Conservation (phyloP, 2,797 vertebrate species). For the Myripristis jacobus region DNA sequence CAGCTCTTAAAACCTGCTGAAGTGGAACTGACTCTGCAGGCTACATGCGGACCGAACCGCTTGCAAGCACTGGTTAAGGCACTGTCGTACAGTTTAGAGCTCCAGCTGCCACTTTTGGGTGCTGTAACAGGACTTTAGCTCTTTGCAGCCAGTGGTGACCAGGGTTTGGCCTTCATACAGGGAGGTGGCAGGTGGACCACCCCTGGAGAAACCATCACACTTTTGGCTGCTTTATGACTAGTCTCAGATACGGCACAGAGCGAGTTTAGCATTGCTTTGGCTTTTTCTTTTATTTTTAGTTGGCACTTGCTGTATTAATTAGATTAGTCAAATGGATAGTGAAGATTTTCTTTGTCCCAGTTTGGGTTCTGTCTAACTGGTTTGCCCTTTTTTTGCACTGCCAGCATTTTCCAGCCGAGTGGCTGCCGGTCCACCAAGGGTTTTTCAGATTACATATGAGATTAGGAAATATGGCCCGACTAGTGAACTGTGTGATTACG, state of each 20-base stretch:
- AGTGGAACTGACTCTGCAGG: slow-evolving; percentile 1
- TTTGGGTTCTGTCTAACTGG: not conserved
- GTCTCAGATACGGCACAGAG: not conserved
- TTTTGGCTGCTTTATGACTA: not conserved
- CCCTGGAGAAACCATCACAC: slow-evolving; percentile 3
- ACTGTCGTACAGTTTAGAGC: not conserved
- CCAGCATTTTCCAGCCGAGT: not conserved
- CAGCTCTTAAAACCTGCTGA: not conserved
- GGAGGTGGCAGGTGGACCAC: slow-evolving; percentile 8
- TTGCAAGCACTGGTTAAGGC: not conserved
- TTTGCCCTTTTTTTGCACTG: not conserved
- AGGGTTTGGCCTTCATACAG: not conserved
- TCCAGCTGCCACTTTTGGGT: not conserved
- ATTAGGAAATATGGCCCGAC: slow-evolving; percentile 22
- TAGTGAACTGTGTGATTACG: slow-evolving; percentile 20
- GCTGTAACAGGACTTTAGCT: not conserved
- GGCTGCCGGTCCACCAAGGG: not conserved
- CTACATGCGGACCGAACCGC: not conserved
- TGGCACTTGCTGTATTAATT: too few relatives aligned
- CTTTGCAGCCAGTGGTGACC: not conserved
- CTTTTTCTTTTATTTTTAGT: too few relatives aligned
- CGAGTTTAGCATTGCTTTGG: too few relatives aligned
- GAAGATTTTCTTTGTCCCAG: not conserved
- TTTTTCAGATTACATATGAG: slow-evolving; percentile 12
- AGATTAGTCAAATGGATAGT: too few relatives aligned